A percentile compares a stretch with the other conserved stretches of the same genome.
These are phyloP conservation scores for Enteromius fasciolatus DNA, from an alignment of 2,797 vertebrate species.

Conservation along the genomic window DNA sequence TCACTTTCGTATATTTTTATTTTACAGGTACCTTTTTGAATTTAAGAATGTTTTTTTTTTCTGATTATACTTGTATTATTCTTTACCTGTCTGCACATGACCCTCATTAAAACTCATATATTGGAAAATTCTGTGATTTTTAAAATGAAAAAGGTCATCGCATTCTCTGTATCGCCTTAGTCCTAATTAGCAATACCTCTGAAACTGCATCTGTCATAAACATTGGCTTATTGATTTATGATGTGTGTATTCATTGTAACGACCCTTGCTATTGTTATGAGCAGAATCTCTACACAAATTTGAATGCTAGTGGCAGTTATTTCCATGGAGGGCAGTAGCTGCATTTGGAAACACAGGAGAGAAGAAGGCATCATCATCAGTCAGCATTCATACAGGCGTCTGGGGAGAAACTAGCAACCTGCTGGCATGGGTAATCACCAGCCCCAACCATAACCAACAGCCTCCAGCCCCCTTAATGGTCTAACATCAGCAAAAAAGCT, in stretches of 20 bases:
- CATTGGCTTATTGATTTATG: constrained; percentile 23
- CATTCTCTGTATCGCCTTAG: not conserved
- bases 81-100: not conserved
- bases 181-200: constrained; percentile 18
- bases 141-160: not conserved
- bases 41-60: not conserved
- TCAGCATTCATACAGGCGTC: constrained; percentile 55
- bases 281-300: constrained; percentile 20
- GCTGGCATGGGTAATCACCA: constrained; percentile 50
- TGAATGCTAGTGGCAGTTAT: not conserved
- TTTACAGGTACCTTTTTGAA: not conserved
- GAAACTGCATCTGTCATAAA: not conserved
- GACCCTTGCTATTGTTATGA: constrained; percentile 3
- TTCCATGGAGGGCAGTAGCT: constrained; percentile 16
- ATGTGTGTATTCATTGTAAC: constrained; percentile 14
- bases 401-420: constrained; percentile 55
- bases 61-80: not conserved
- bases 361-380: constrained; percentile 41
- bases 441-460: constrained; percentile 50
- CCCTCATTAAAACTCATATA: not conserved
- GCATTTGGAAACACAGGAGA: constrained; percentile 23
- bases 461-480: constrained; percentile 48
- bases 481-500: constrained; percentile 52
- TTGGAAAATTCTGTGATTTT: not conserved
- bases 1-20: not conserved